Evolutionary conservation across 2,888 invertebrate genomes (phyloP).

Genomic region (Noctuana brunneofusca): DNA sequence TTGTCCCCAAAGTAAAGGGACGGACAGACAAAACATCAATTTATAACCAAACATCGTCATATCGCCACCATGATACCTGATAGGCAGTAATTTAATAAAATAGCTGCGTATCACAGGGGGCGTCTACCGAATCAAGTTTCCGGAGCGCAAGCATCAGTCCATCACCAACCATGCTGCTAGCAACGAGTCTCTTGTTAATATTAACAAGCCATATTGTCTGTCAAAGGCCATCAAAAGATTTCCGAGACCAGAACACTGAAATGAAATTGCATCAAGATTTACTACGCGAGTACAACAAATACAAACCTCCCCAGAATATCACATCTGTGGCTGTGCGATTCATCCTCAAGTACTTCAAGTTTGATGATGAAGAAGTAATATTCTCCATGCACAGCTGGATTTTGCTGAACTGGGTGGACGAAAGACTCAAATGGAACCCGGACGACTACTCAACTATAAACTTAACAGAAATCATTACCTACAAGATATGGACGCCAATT

Average conservation of each 20-base stretch:
- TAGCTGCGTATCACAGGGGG: constrained; percentile 22
- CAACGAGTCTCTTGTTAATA: neutral
- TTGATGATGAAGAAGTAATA: constrained; percentile 42
- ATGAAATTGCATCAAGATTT: constrained; percentile 1
- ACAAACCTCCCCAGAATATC: neutral
- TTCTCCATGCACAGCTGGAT: constrained; percentile 44
- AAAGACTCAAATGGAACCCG: constrained; percentile 44
- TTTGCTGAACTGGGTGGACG: constrained; percentile 42
- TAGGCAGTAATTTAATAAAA: constrained; percentile 1
- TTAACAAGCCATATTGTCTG: neutral
- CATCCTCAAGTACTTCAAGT: constrained; percentile 47
- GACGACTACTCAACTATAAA: constrained; percentile 40
- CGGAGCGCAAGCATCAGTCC: neutral
- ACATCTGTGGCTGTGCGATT: constrained; percentile 42
- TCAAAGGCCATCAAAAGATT: neutral
- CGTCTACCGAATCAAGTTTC: constrained; percentile 14
- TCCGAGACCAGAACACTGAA: constrained; percentile 2
- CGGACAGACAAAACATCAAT: neutral
- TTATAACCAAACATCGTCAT: neutral
- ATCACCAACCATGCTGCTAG: constrained; percentile 4
- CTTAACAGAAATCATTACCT: constrained; percentile 21
- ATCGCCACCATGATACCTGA: neutral
- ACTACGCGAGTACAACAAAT: neutral
- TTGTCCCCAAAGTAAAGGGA: no score
- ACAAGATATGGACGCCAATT: constrained; percentile 42